Evolutionary conservation across 2,797 vertebrate species (phyloP).

Genomic region (Nasua narica): DNA sequence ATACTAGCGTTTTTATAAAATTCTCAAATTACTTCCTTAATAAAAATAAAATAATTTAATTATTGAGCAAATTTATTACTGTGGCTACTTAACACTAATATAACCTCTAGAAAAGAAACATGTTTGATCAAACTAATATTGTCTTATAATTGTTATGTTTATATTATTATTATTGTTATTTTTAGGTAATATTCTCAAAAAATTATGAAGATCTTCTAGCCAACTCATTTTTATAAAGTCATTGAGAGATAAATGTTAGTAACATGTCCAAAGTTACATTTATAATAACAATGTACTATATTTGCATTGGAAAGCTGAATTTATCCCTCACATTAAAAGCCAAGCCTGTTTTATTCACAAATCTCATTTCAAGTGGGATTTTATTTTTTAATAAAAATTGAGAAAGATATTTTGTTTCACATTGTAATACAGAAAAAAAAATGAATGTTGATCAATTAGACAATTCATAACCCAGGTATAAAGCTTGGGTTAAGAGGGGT

Average conservation of each 20-base stretch:
- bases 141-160: neutral
- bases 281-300: neutral
- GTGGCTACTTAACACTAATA: neutral
- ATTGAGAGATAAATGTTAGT: neutral
- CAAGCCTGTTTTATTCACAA: neutral
- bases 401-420: neutral
- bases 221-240: neutral
- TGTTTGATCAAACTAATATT: neutral
- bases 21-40: neutral
- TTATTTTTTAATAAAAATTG: neutral
- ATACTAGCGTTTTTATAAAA: neutral
- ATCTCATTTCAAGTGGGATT: neutral
- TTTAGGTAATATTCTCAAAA: neutral
- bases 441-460: neutral
- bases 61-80: neutral
- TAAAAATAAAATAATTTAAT: neutral
- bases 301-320: neutral
- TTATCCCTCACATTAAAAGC: neutral
- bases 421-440: neutral
- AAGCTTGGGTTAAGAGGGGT: accelerated
- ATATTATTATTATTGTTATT: neutral
- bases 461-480: neutral
- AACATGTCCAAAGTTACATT: neutral
- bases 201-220: neutral
- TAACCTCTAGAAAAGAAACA: neutral